phyloP scores from a whole-genome alignment of 2,113 vertebrate genomes.

The Melospiza melodia region DNA sequence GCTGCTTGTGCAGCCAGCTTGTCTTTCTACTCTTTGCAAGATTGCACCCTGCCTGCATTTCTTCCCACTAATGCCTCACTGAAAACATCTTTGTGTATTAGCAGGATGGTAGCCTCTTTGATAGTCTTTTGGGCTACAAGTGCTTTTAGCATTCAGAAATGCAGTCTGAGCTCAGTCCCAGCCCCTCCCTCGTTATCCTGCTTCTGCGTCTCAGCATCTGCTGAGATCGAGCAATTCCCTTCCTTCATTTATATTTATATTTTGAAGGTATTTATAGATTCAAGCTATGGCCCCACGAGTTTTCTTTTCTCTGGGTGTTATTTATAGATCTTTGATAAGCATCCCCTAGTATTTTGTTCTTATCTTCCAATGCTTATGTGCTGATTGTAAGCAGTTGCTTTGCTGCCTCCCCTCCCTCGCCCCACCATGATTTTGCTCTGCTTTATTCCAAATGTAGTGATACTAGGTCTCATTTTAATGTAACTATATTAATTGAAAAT shows the following conservation, averaged over 20 bases:
- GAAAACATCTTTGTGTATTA: background rate
- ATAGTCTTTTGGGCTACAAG: background rate
- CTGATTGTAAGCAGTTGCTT: background rate
- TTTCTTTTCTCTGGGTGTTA: constrained; percentile 4
- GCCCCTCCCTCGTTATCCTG: background rate
- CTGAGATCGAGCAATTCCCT: constrained; percentile 9
- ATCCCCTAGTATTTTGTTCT: background rate
- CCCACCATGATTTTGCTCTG: background rate
- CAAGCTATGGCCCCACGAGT: background rate
- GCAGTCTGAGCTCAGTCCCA: background rate
- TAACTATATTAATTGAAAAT: background rate
- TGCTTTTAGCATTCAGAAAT: background rate
- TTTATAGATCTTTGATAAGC: constrained; percentile 1
- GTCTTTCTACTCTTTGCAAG: background rate
- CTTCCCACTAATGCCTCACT: background rate
- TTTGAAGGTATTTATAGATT: constrained; percentile 26
- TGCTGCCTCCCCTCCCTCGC: background rate
- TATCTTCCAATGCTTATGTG: background rate
- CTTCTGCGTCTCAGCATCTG: background rate
- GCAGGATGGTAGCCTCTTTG: background rate
- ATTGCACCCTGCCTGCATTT: background rate
- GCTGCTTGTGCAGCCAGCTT: background rate
- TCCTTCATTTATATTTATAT: constrained; percentile 30
- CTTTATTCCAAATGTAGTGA: background rate
- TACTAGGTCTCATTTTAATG: background rate